Conservation (phyloP, 1,140 invertebrate genomes). For the Vanessa tameamea region DNA sequence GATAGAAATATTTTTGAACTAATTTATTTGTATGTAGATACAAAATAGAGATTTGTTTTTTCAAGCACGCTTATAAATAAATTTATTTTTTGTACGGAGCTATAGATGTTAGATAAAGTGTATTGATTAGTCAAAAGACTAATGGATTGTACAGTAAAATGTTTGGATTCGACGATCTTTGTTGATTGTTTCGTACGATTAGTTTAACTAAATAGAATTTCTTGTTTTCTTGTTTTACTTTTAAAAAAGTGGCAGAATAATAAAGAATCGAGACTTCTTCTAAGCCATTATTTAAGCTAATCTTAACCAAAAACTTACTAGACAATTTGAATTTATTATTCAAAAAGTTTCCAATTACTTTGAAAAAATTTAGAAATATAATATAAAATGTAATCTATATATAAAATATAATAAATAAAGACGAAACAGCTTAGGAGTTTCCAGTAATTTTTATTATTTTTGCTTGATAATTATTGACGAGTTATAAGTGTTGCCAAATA, state of each 20-base stretch:
- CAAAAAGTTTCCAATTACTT: background rate
- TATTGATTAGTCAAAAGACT: conserved; percentile 32
- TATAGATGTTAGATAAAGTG: conserved; percentile 21
- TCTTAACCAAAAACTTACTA: background rate
- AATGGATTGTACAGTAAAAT: conserved; percentile 30
- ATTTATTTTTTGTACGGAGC: conserved; percentile 2
- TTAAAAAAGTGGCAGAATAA: background rate
- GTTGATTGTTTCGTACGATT: conserved; percentile 26
- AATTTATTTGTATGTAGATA: too few species aligned
- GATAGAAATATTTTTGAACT: too few species aligned
- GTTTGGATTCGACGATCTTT: conserved; percentile 28
- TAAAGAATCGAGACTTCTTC: background rate
- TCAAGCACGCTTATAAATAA: background rate
- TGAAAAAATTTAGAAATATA: background rate
- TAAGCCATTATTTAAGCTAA: background rate
- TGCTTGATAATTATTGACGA: too few species aligned
- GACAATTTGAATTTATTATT: background rate
- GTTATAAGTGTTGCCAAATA: too few species aligned
- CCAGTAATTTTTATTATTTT: too few species aligned
- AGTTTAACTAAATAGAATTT: too few species aligned
- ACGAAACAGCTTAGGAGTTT: too few species aligned
- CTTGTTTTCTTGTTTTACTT: background rate
- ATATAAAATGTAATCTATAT: background rate
- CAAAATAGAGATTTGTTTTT: background rate
- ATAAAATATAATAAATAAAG: background rate